Evolutionary conservation across 2,113 vertebrate genomes (phyloP).

Genomic region (Corythaeola cristata): DNA sequence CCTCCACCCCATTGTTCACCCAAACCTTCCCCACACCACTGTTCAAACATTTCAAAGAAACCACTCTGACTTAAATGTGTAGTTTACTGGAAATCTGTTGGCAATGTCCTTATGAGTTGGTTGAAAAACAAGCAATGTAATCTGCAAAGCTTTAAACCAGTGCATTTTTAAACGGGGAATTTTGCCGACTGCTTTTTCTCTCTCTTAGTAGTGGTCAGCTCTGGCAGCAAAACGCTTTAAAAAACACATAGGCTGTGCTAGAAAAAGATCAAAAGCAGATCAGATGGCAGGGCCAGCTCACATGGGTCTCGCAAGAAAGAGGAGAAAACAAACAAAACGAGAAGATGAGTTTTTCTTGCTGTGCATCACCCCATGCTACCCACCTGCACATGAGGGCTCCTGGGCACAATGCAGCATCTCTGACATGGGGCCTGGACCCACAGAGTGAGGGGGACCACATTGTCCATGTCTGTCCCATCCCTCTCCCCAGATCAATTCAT

Average conservation of each 20-base stretch:
- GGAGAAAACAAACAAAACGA: constrained; percentile 29
- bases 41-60: constrained; percentile 35
- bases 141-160: constrained; percentile 54
- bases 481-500: not conserved
- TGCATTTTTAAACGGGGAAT: constrained; percentile 19
- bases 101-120: not conserved
- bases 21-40: not conserved
- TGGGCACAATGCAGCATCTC: not conserved
- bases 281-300: not conserved
- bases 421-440: fast-evolving
- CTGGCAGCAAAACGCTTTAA: not conserved
- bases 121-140: constrained; percentile 56
- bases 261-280: constrained; percentile 50
- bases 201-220: constrained; percentile 25
- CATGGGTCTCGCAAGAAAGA: not conserved
- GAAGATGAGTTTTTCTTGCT: not conserved
- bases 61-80: constrained; percentile 38
- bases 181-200: constrained; percentile 15
- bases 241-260: not conserved
- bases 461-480: not conserved
- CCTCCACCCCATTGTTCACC: not conserved
- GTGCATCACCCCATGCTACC: fast-evolving
- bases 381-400: not conserved
- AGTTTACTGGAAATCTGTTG: constrained; percentile 72
- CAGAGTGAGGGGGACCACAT: fast-evolving